Evolutionary conservation across 1,140 invertebrate species (phyloP).

Genomic region (Hycleus phaleratus): DNA sequence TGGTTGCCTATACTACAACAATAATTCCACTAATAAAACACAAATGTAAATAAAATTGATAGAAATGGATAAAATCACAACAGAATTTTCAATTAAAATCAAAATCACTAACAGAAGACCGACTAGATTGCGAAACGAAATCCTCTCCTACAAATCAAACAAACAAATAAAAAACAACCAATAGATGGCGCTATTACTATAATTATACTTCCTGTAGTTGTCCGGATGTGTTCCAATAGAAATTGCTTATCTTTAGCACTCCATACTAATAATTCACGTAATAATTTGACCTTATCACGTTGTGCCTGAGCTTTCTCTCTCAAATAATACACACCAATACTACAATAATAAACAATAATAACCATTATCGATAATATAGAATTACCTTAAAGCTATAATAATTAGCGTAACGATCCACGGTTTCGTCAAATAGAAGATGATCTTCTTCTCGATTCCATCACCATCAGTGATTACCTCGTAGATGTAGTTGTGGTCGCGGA

Average conservation of each 20-base stretch:
- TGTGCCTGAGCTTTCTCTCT: conserved; percentile 55
- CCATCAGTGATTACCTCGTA: conserved; percentile 45
- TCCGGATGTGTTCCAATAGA: conserved; percentile 41
- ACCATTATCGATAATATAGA: conserved; percentile 4
- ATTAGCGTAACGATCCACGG: conserved; percentile 49
- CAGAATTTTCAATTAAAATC: too few species aligned
- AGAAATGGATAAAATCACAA: too few species aligned
- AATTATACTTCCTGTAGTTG: too few species aligned
- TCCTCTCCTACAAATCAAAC: too few species aligned
- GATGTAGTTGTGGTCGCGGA: conserved; percentile 43
- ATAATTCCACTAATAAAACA: too few species aligned
- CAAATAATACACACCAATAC: conserved; percentile 60
- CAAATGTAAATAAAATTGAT: too few species aligned
- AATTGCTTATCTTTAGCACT: conserved; percentile 71
- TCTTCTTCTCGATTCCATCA: conserved; percentile 39
- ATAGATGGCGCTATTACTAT: too few species aligned
- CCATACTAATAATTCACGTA: conserved; percentile 59
- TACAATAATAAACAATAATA: conserved; percentile 30
- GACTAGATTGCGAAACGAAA: too few species aligned
- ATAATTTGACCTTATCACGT: conserved; percentile 53
- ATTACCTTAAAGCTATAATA: conserved; percentile 50
- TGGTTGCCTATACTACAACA: too few species aligned
- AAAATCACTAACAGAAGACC: too few species aligned
- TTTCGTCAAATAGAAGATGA: conserved; percentile 43
- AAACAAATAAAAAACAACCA: too few species aligned